phyloP scores from a whole-genome alignment of 1,140 invertebrate species.

The Drosophila fuyamai region DNA sequence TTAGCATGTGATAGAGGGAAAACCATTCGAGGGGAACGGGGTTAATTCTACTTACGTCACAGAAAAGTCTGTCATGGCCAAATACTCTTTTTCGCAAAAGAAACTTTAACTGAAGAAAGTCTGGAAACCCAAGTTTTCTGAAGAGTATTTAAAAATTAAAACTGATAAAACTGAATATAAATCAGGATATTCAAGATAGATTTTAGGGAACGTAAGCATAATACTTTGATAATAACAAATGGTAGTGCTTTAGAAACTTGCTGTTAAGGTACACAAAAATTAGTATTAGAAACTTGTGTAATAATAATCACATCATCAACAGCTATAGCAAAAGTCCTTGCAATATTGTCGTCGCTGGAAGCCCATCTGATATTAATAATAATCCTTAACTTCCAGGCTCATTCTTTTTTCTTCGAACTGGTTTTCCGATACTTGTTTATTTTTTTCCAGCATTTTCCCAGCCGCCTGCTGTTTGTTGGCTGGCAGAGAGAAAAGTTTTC shows the following conservation, averaged over 20 bases:
- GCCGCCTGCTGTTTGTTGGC: slow-evolving; percentile 43
- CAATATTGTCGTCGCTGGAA: background rate
- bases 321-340: slow-evolving; percentile 1
- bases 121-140: background rate
- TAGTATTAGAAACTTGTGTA: background rate
- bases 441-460: slow-evolving; percentile 13
- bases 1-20: slow-evolving; percentile 27
- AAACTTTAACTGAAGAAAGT: background rate
- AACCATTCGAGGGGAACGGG: slow-evolving; percentile 1
- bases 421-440: slow-evolving; percentile 7
- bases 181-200: background rate
- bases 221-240: too few species aligned
- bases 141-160: too few species aligned
- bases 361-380: slow-evolving; percentile 39
- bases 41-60: slow-evolving; percentile 4
- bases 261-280: background rate
- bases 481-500: slow-evolving; percentile 45
- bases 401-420: slow-evolving; percentile 10
- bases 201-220: background rate
- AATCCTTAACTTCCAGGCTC: slow-evolving; percentile 24
- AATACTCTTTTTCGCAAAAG: background rate
- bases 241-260: too few species aligned
- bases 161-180: too few species aligned
- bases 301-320: slow-evolving; percentile 20
- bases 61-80: slow-evolving; percentile 10